Conservation (phyloP, 2,113 vertebrate genomes). For the Serilophus lunatus region DNA sequence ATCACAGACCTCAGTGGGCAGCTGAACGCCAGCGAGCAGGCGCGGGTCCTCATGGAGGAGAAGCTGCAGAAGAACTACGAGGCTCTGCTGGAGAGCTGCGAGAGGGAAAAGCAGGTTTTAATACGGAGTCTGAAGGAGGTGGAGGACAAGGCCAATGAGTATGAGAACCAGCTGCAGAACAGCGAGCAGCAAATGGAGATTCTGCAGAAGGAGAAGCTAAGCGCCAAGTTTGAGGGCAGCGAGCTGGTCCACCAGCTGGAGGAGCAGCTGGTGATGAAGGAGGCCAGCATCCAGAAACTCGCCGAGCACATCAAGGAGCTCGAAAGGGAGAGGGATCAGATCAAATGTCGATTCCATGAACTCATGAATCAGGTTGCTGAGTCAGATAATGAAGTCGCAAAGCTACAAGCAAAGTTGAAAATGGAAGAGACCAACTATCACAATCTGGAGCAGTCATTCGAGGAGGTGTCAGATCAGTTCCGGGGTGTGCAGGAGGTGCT, state of each 20-base stretch:
- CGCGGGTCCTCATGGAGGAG: slow-evolving; percentile 84
- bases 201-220: slow-evolving; percentile 81
- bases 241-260: slow-evolving; percentile 84
- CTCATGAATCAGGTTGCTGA: slow-evolving; percentile 84
- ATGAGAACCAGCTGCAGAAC: slow-evolving; percentile 82
- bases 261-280: slow-evolving; percentile 80
- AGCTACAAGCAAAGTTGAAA: slow-evolving; percentile 80
- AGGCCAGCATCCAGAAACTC: slow-evolving; percentile 79
- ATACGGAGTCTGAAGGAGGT: slow-evolving; percentile 81
- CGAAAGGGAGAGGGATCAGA: slow-evolving; percentile 81
- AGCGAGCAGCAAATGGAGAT: slow-evolving; percentile 83
- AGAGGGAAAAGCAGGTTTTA: slow-evolving; percentile 85
- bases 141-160: slow-evolving; percentile 79
- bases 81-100: slow-evolving; percentile 83
- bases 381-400: slow-evolving; percentile 82
- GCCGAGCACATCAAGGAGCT: slow-evolving; percentile 82
- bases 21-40: slow-evolving; percentile 82
- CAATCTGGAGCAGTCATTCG: slow-evolving; percentile 80
- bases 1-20: slow-evolving; percentile 82
- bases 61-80: slow-evolving; percentile 84
- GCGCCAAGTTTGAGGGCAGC: slow-evolving; percentile 73
- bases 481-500: slow-evolving; percentile 81
- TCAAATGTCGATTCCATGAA: slow-evolving; percentile 87
- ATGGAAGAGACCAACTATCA: slow-evolving; percentile 83
- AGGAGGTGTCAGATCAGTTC: slow-evolving; percentile 83